Evolutionary conservation across 2,113 vertebrate species (phyloP), one percentile per base, ranked within the genome.

Genomic region (Megaceryle maxima): DNA sequence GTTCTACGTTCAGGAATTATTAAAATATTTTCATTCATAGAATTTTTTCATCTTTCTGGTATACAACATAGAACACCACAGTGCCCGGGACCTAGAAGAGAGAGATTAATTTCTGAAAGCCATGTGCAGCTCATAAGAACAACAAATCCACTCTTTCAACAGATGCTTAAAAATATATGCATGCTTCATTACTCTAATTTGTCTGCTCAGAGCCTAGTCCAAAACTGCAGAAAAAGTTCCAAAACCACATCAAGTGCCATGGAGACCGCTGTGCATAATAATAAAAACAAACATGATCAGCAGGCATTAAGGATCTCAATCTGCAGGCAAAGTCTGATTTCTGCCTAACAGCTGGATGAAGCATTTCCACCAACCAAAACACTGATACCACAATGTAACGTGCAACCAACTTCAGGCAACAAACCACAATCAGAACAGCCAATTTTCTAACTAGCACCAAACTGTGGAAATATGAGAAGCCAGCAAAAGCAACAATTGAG

Each of bases 201-300:
- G 83, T 82, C 95, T 39, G 76, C 79, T 74, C 31, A 28, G 74
- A 78, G 78, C 37, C 67, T 69, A 91, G 73, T 94, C 95, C 88
- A 86, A 95, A 95, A 87, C 37, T 41, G 72, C 37, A 81, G 57
- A 97, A 86, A 68, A 70, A 35, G 60, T 93, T 97, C 90, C 96
- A 95, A 97, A 98, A 94, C 96, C 97, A 98, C 96, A 98, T 98
- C 96, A 98, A 97, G 78, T 55, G 51, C 73, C 28, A 73, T 26
- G 1, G 75, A 72, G 88, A 86, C 94, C 14, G 33, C 88, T 43
- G 70, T 77, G 91, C 25, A 79, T 94, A 97, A 97, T 93, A 96
- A 96, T 83, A 96, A 96, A 98, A 97, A 83, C 94, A 97, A 97
- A 98, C 96, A 98, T 8, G 39, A 97, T 96, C 97, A 97, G 97